Percentiles rank a stretch among this genome's conserved stretches.
phyloP scores from a whole-genome alignment of 2,888 invertebrate genomes.

The Nebria brevicollis region DNA sequence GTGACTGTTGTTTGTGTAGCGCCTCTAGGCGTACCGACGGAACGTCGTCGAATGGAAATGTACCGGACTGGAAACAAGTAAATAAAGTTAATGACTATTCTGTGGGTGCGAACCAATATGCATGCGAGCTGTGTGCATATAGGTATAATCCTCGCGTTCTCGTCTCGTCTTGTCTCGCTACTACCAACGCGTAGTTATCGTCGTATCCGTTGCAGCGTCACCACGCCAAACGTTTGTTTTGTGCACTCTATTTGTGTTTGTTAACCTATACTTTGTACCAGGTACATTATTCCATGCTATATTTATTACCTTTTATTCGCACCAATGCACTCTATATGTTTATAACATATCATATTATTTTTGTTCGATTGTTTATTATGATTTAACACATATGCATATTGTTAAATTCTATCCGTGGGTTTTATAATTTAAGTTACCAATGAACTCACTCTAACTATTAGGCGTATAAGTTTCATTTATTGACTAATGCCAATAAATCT shows the following conservation, averaged over 20 bases:
- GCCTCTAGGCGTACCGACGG: constrained; percentile 21
- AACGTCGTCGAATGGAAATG: constrained; percentile 37
- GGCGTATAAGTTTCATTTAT: no score
- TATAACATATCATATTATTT: neutral
- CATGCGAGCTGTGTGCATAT: neutral
- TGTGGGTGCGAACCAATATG: constrained; percentile 8
- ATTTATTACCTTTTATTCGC: neutral
- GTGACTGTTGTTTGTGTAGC: constrained; percentile 33
- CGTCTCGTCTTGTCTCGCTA: neutral
- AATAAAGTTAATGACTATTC: constrained; percentile 29
- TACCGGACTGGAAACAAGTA: constrained; percentile 31
- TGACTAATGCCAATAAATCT: no score
- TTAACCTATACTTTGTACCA: neutral
- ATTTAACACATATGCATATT: neutral
- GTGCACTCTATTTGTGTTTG: neutral
- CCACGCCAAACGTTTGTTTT: neutral
- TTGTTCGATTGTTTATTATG: no score
- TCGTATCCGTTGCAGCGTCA: neutral
- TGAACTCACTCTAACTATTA: neutral
- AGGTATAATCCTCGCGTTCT: constrained; percentile 2
- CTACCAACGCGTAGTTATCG: neutral
- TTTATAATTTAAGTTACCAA: neutral
- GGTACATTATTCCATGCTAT: neutral
- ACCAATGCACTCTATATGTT: neutral
- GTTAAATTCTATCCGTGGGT: neutral